A percentile compares a stretch with the other conserved stretches of the same genome.
These are phyloP conservation scores for Cydia pomonella DNA, from an alignment of 1,140 invertebrate species.

Conservation along the genomic window DNA sequence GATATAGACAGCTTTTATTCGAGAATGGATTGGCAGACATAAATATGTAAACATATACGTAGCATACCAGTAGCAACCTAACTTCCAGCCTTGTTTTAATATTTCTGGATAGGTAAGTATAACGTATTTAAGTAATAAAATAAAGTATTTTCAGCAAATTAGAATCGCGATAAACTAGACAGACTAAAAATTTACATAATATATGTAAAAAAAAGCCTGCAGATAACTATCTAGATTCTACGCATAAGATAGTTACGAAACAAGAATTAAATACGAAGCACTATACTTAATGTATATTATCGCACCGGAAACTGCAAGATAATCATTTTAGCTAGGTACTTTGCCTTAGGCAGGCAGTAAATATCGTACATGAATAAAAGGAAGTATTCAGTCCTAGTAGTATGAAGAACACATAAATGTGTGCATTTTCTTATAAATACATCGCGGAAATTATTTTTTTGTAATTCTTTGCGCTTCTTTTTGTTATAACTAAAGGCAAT, in stretches of 20 bases:
- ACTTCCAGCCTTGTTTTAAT: too few species aligned
- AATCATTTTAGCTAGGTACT: conserved; percentile 7
- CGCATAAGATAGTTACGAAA: not conserved
- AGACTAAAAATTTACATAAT: too few species aligned
- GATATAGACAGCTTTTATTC: too few species aligned
- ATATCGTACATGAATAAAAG: not conserved
- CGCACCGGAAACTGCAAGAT: conserved; percentile 8
- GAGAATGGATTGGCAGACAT: too few species aligned
- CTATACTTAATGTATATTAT: not conserved
- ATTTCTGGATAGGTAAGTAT: too few species aligned
- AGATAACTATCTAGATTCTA: not conserved
- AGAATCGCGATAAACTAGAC: too few species aligned
- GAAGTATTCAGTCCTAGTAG: not conserved
- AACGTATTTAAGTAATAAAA: too few species aligned
- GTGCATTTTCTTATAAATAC: not conserved
- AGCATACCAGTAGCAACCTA: too few species aligned
- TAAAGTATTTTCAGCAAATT: too few species aligned
- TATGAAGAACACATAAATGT: not conserved
- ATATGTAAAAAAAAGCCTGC: not conserved
- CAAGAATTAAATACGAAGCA: not conserved
- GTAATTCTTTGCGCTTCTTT: not conserved
- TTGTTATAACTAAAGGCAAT: not conserved
- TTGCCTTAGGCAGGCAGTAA: conserved; percentile 23
- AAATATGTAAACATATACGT: too few species aligned
- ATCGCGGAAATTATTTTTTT: not conserved